Conservation (phyloP, 2,888 invertebrate species). For the Drepanosiphum platanoidis region DNA sequence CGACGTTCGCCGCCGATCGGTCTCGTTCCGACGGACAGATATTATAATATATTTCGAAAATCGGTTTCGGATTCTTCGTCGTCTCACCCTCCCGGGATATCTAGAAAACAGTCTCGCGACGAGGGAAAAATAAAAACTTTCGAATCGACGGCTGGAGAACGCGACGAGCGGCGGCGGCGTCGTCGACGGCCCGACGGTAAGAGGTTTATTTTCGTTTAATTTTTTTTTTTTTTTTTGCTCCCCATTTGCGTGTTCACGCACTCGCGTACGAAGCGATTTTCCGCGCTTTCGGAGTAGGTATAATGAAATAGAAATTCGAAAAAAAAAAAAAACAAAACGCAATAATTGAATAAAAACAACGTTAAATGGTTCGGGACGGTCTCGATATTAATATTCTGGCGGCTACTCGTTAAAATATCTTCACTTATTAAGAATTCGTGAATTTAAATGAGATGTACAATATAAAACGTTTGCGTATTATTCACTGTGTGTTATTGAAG, state of each 20-base stretch:
- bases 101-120: no score
- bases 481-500: not conserved
- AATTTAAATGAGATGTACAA: not conserved
- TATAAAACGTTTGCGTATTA: not conserved
- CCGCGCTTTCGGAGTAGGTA: not conserved
- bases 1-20: no score
- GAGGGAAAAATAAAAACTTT: not conserved
- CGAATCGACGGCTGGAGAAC: not conserved
- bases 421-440: not conserved
- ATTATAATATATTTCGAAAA: no score
- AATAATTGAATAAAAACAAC: no score
- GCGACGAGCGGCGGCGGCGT: no score
- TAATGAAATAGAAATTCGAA: no score
- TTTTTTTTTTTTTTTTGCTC: not conserved
- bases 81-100: no score
- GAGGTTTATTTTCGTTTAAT: not conserved
- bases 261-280: not conserved
- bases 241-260: not conserved
- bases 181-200: not conserved
- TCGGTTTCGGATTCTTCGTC: no score
- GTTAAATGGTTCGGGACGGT: no score
- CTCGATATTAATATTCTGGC: no score
- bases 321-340: no score
- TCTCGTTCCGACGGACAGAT: no score
- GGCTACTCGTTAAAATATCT: not conserved